Percentiles rank a stretch among this genome's conserved stretches.
These are phyloP conservation scores for Misgurnus mizolepis DNA, from an alignment of 2,113 vertebrate genomes.

Conservation along the genomic window DNA sequence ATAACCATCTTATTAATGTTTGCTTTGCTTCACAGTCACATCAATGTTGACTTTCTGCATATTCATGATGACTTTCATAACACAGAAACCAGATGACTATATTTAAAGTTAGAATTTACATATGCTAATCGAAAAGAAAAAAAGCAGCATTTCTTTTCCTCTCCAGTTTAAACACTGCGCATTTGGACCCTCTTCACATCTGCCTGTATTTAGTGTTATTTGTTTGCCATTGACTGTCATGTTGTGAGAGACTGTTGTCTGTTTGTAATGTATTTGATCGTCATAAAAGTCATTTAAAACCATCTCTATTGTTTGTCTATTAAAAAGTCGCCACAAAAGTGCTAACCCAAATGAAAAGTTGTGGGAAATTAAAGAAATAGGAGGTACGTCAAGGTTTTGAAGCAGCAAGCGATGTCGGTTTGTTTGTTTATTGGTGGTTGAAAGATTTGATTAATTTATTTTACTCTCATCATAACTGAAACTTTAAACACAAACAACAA, in stretches of 20 bases:
- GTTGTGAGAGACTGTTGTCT: slow-evolving; percentile 18
- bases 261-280: slow-evolving; percentile 24
- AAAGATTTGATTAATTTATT: slow-evolving; percentile 23
- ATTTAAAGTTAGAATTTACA: slow-evolving; percentile 24
- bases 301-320: slow-evolving; percentile 7
- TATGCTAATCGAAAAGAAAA: not conserved
- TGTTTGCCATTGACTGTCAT: slow-evolving; percentile 29
- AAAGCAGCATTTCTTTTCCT: not conserved
- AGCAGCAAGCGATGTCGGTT: slow-evolving; percentile 31
- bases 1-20: slow-evolving; percentile 46
- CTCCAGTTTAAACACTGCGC: not conserved
- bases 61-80: slow-evolving; percentile 19
- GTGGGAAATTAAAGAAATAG: not conserved
- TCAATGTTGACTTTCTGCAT: slow-evolving; percentile 10
- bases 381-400: not conserved
- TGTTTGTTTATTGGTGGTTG: slow-evolving; percentile 12
- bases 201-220: slow-evolving; percentile 12
- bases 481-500: slow-evolving; percentile 7
- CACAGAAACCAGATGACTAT: not conserved
- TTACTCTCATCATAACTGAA: slow-evolving; percentile 12
- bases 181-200: not conserved
- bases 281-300: slow-evolving; percentile 38
- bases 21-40: slow-evolving; percentile 38
- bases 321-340: slow-evolving; percentile 12
- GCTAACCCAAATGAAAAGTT: slow-evolving; percentile 6